Base-by-base conservation (phyloP, 1,140 invertebrate species). In the Venustaconcha ellipsiformis region DNA sequence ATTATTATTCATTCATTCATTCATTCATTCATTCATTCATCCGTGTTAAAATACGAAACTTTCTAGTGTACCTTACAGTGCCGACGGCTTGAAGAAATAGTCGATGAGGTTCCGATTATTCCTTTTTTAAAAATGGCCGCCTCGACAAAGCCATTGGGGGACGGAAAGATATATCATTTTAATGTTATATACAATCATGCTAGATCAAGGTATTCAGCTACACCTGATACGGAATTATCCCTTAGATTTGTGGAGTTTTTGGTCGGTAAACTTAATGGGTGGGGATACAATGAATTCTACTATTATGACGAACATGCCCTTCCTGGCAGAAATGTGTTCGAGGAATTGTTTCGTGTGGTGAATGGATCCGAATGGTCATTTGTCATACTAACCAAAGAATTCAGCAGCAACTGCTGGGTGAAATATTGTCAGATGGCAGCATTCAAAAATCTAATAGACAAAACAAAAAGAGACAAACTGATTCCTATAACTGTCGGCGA, bases 171-270 rank as follows among this genome's bases (percentile, higher is more conserved):
- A 13, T 60, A 23, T 17, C 15, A 26, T 26, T 62, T 62, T 58
- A 62, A 62, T 26, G 55, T 58, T 18, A 20, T 60, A 63, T 30
- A 62, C 23, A 30, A 72, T 37, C 26, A 30, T 59, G 70, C 69
- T n/a, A 12, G 18, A n/a, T 20, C 26, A 14, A 18, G 2, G 23
- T 72, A 37, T 62, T 62, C 23, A 55, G 20, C 20, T 55, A 67
- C 18, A 14, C 66, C 17, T n/a, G 70, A 26, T 60, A 60, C 30
- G 60, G 37, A 62, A 62, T 18, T n/a, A 62, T 62, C 59, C 18
- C 23, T 62, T n/a, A 62, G 13, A 62, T 62, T 62, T 62, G 23
- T 23, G 18, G 23, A 62, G 13, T 18, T n/a, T n/a, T 62, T 62
- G 59, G 59, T n/a, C 8, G 13, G 18, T 0, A 62, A 62, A 23